Evolutionary conservation across 1,140 invertebrate species (phyloP).

Genomic region (Anagrus nilaparvatae): DNA sequence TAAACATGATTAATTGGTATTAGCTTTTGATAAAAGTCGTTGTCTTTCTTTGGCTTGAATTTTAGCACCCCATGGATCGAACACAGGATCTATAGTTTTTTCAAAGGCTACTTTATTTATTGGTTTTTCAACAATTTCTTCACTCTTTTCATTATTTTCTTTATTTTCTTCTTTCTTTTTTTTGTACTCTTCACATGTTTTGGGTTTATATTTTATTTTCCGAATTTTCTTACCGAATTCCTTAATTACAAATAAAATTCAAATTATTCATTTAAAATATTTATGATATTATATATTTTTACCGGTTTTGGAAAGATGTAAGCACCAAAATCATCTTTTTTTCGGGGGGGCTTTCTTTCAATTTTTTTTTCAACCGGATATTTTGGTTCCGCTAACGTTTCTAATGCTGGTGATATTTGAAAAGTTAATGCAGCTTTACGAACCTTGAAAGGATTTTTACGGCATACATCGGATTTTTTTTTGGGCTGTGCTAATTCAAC

Average conservation of each 20-base stretch:
- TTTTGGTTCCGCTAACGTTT: conserved; percentile 18
- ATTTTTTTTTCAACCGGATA: conserved; percentile 14
- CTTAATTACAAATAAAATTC: not conserved
- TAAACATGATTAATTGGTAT: too few species aligned
- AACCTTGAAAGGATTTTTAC: conserved; percentile 16
- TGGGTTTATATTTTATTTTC: not conserved
- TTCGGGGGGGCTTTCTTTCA: conserved; percentile 15
- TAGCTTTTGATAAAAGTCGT: too few species aligned
- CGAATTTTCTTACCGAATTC: not conserved
- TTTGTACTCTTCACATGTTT: not conserved
- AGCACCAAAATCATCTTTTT: conserved; percentile 19
- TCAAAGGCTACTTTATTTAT: conserved; percentile 21
- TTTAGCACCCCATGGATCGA: conserved; percentile 18
- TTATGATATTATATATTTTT: conserved; percentile 3
- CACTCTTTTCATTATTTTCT: too few species aligned
- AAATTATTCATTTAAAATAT: not conserved
- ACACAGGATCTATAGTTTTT: conserved; percentile 22
- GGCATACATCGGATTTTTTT: not conserved
- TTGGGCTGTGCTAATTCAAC: not conserved
- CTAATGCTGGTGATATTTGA: conserved; percentile 4
- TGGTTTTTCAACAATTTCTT: too few species aligned
- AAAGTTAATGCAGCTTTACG: conserved; percentile 17
- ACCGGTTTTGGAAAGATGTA: conserved; percentile 21
- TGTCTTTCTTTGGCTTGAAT: conserved; percentile 21
- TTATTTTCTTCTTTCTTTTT: conserved; percentile 4